phyloP scores from a whole-genome alignment of 2,113 vertebrate species.

The Campylomormyrus tamandua region DNA sequence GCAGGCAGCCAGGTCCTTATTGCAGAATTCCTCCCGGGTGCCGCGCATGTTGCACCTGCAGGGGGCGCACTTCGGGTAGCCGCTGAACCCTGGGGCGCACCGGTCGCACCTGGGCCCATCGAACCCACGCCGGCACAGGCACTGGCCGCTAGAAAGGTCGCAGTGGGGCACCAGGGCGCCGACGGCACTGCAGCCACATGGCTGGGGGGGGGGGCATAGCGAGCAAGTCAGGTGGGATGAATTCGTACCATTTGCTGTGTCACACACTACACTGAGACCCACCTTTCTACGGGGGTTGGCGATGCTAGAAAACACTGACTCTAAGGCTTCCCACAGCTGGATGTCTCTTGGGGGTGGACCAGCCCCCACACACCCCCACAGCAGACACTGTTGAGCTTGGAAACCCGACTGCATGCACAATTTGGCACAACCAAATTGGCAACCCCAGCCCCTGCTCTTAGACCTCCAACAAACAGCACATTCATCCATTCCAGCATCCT shows the following conservation, averaged over 20 bases:
- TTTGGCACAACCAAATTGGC: neutral
- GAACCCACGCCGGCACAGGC: constrained; percentile 67
- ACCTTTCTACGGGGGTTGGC: neutral
- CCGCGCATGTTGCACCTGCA: constrained; percentile 77
- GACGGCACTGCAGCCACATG: constrained; percentile 68
- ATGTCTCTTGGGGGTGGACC: neutral
- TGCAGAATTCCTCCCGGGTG: constrained; percentile 63
- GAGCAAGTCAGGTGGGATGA: neutral
- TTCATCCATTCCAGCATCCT: neutral
- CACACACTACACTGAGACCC: neutral
- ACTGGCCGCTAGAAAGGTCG: constrained; percentile 63
- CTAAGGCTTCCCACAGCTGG: neutral
- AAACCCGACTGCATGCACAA: neutral
- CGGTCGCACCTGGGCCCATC: constrained; percentile 60
- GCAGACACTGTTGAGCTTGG: neutral
- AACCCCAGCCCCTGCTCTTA: neutral
- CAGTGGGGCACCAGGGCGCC: constrained; percentile 69
- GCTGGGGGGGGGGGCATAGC: constrained; percentile 48
- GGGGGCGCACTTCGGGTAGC: constrained; percentile 72
- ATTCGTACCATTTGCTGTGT: neutral
- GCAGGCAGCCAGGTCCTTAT: constrained; percentile 61
- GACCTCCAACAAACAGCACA: neutral
- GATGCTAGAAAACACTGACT: too few species aligned
- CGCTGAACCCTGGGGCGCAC: constrained; percentile 71
- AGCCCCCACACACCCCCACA: neutral